Conservation (phyloP, 2,797 vertebrate species). For the Eupleurogrammus muticus region DNA sequence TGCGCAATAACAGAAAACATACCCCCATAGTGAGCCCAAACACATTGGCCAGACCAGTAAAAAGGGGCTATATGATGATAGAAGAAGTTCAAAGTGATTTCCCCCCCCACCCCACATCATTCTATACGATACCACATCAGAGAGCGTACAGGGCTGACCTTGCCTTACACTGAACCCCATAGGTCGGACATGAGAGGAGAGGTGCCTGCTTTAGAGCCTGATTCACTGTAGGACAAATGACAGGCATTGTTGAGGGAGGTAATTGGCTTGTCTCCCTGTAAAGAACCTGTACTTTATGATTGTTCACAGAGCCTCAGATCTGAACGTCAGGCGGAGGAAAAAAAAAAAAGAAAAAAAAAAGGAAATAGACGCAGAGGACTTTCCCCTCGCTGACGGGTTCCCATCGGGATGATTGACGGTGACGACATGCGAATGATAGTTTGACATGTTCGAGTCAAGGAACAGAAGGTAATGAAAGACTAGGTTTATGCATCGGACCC, state of each 20-base stretch:
- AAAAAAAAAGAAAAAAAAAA: too few relatives aligned
- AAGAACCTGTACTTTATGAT: constrained; percentile 60
- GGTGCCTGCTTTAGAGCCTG: constrained; percentile 65
- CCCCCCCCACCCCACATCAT: constrained; percentile 5
- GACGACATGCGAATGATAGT: constrained; percentile 62
- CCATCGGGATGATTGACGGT: constrained; percentile 68
- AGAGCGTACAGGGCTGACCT: constrained; percentile 67
- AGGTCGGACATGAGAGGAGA: constrained; percentile 71
- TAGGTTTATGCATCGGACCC: constrained; percentile 22
- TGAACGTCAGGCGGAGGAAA: constrained; percentile 34
- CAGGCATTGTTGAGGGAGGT: constrained; percentile 69
- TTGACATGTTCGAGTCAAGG: constrained; percentile 37
- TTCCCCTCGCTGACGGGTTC: constrained; percentile 40
- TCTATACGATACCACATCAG: constrained; percentile 75
- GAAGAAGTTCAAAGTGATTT: constrained; percentile 74
- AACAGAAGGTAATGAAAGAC: constrained; percentile 45
- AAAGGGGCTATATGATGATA: constrained; percentile 69
- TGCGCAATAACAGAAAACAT: constrained; percentile 85
- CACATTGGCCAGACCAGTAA: constrained; percentile 74
- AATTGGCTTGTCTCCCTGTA: constrained; percentile 74
- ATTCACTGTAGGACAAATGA: constrained; percentile 76
- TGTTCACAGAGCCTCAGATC: constrained; percentile 64
- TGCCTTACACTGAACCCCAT: constrained; percentile 59
- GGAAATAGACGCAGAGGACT: constrained; percentile 42
- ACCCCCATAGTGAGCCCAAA: constrained; percentile 68